Evolutionary conservation across 2,888 invertebrate species (phyloP).

Genomic region (Pammene aurita): DNA sequence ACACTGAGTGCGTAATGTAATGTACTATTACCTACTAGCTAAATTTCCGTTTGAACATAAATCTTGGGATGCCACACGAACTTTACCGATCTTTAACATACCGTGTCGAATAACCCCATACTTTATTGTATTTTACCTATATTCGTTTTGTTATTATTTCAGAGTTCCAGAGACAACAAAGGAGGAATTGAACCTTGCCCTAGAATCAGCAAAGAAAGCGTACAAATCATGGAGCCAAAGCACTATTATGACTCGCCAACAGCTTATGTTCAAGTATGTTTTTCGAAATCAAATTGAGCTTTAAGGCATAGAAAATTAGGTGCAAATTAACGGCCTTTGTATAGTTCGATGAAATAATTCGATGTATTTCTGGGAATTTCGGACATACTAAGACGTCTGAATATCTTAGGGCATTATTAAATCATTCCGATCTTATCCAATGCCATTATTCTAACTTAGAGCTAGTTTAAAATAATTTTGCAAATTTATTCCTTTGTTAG

Average conservation of each 20-base stretch:
- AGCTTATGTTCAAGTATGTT: slow-evolving; percentile 91
- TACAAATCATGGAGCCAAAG: slow-evolving; percentile 93
- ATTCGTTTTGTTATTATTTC: too few relatives aligned
- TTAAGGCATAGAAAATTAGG: neutral
- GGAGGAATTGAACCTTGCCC: slow-evolving; percentile 94
- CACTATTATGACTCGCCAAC: slow-evolving; percentile 96
- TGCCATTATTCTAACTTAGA: neutral
- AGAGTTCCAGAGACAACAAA: slow-evolving; percentile 95
- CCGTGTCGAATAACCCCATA: too few relatives aligned
- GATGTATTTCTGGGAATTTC: slow-evolving; percentile 6
- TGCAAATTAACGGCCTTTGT: neutral
- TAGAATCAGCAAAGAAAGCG: slow-evolving; percentile 92
- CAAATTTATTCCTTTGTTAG: neutral
- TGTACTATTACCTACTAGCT: too few relatives aligned
- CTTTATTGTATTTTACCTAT: neutral
- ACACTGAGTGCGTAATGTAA: too few relatives aligned
- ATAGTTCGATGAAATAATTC: neutral
- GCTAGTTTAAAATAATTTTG: neutral
- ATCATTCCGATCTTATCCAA: slow-evolving; percentile 1
- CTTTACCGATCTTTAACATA: too few relatives aligned
- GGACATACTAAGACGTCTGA: neutral
- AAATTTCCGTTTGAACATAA: too few relatives aligned
- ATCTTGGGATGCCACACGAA: too few relatives aligned
- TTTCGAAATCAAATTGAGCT: neutral
- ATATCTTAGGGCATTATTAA: neutral